These are phyloP conservation scores for Luidia sarsii DNA, from an alignment of 53 echinoderm and acorn worm genomes.

Conservation along the genomic window DNA sequence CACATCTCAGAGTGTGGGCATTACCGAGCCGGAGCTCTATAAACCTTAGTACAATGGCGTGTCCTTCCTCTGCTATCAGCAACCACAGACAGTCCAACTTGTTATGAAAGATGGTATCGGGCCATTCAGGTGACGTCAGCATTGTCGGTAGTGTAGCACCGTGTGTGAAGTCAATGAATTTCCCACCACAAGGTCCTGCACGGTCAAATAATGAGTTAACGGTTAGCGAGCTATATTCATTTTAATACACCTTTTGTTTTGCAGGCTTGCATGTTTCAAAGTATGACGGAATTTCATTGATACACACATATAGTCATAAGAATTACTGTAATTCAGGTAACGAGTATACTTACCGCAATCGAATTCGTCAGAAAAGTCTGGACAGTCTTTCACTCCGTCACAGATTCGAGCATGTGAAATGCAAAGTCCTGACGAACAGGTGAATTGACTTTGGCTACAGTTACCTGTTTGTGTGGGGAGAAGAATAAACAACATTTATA, in stretches of 20 bases:
- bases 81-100: neutral
- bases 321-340: too few species aligned
- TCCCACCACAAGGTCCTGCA: conserved; percentile 3
- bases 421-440: neutral
- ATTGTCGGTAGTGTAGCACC: neutral
- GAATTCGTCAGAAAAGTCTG: conserved; percentile 14
- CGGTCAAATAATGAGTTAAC: too few species aligned
- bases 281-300: too few species aligned
- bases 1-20: neutral
- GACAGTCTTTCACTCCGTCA: neutral
- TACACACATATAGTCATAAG: too few species aligned
- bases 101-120: neutral
- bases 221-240: too few species aligned
- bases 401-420: neutral
- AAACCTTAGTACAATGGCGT: neutral
- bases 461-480: too few species aligned
- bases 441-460: neutral
- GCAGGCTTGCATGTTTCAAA: too few species aligned
- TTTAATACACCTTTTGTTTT: too few species aligned
- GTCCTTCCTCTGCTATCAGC: conserved; percentile 35
- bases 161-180: neutral
- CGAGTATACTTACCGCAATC: conserved; percentile 25
- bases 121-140: neutral
- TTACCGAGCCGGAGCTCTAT: conserved; percentile 1
- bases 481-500: too few species aligned